These are phyloP conservation scores for Centrocercus urophasianus DNA, from an alignment of 2,113 vertebrate genomes.

Conservation along the genomic window DNA sequence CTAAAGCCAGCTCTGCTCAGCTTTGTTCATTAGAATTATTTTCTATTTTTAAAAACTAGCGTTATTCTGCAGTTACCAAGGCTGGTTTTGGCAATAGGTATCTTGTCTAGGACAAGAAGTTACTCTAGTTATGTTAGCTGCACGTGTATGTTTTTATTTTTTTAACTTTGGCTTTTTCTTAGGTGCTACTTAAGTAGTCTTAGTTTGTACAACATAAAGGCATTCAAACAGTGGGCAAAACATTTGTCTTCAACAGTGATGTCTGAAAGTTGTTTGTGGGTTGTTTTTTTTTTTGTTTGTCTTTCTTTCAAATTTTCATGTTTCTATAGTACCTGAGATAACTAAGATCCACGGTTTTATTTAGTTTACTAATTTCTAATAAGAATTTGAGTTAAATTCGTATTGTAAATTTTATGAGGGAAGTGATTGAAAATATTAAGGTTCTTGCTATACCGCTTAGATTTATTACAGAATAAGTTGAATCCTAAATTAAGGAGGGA, in stretches of 20 bases:
- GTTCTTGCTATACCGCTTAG: rapidly evolving
- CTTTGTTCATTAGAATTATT: not conserved
- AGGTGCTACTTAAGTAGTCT: not conserved
- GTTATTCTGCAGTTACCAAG: not conserved
- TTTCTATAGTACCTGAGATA: not conserved
- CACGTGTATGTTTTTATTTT: not conserved
- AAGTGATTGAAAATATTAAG: not conserved
- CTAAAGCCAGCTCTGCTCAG: not conserved
- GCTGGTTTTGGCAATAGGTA: not conserved
- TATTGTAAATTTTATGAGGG: not conserved
- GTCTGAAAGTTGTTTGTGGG: not conserved
- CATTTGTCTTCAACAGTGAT: not conserved
- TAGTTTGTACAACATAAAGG: not conserved
- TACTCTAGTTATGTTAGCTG: not conserved
- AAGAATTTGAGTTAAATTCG: not conserved
- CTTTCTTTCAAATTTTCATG: not conserved
- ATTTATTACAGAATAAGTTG: not conserved
- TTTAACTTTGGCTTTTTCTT: not conserved
- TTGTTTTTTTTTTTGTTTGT: not conserved
- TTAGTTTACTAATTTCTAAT: not conserved
- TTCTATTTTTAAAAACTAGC: not conserved
- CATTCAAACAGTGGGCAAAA: not conserved
- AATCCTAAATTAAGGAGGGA: not conserved
- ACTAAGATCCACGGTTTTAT: rapidly evolving
- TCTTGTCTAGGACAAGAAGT: not conserved